Base-by-base conservation (phyloP, 2,888 invertebrate species). In the Melanargia galathea region DNA sequence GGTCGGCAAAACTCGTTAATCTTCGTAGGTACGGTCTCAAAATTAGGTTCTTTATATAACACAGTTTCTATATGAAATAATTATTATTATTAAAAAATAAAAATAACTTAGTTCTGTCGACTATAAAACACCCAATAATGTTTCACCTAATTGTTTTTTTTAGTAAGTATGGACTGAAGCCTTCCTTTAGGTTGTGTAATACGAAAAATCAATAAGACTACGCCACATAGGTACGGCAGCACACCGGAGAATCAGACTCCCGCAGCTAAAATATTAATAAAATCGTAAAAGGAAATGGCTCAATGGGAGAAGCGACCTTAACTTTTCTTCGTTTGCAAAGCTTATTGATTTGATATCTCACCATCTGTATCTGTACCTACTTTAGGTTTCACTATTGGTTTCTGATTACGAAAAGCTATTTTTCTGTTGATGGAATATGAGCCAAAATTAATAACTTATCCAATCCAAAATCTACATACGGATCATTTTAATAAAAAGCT, bases 1-100 rank as follows among this genome's bases (percentile, higher is more conserved):
- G 64, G 69, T 75, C 83, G 81, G 63, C 60, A 45, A 59, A 56
- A 48, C 55, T 79, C 81, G 81, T 69, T 35, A 58, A 70, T 60
- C 72, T 72, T 79, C 80, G 80, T 68, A 64, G 33, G 65, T 67
- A 60, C 72, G 73, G 74, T 73, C 74, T 64, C 55, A 58, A 63
- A 51, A 60, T 43, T 60, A 46, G 26, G 40, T 60, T 30, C 13
- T 51, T 22, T 30, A 33, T 16, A 20, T 35, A 52, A 54, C 22
- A n/a, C 45, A 20, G 13, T 38, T 48, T 35, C 4, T 1, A 20
- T 3, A 4, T 20, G 13, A 20, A 20, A 35, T 35, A 20, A 11
- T 52, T 6, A n/a, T n/a, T n/a, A n/a, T n/a, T n/a, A n/a, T n/a
- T n/a, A n/a, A n/a, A n/a, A n/a, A n/a, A n/a, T n/a, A n/a, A n/a